These are phyloP conservation scores for Cebuella pygmaea DNA, from an alignment of 2,797 vertebrate genomes.

Conservation along the genomic window DNA sequence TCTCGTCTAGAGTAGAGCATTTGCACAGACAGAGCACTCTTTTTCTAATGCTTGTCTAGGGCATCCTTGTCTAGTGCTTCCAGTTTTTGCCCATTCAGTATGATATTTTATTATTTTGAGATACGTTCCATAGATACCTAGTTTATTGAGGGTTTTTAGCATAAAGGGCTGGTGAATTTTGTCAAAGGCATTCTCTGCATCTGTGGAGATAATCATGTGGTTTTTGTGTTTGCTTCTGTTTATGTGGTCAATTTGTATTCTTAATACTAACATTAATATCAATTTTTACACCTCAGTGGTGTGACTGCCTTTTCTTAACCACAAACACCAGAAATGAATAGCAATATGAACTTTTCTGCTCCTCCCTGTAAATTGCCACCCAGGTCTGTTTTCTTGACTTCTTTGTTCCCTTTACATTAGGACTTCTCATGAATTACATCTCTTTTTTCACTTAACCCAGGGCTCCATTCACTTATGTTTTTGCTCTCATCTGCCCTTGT, in stretches of 20 bases:
- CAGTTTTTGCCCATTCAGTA: too few relatives aligned
- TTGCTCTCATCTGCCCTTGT: too few relatives aligned
- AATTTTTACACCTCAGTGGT: not conserved
- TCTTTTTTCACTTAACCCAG: not conserved
- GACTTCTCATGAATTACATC: not conserved
- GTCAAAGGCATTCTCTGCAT: too few relatives aligned
- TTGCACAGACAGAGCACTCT: too few relatives aligned
- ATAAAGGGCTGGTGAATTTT: too few relatives aligned
- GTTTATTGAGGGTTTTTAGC: too few relatives aligned
- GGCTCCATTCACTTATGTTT: not conserved
- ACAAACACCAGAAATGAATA: not conserved
- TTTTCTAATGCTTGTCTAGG: not conserved
- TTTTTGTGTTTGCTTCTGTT: too few relatives aligned
- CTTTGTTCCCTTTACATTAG: not conserved
- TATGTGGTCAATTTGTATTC: too few relatives aligned
- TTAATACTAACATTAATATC: not conserved
- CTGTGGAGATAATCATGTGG: too few relatives aligned
- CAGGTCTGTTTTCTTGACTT: not conserved
- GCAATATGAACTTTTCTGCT: not conserved
- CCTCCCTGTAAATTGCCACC: not conserved
- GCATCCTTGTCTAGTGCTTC: too few relatives aligned
- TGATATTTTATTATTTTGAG: too few relatives aligned
- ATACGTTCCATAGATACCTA: too few relatives aligned
- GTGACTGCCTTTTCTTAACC: not conserved
- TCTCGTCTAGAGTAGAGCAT: not conserved